Evolutionary conservation across 2,888 invertebrate species (phyloP), one percentile per base, ranked within the genome.

Genomic region (Pachliopta kotzebuea): DNA sequence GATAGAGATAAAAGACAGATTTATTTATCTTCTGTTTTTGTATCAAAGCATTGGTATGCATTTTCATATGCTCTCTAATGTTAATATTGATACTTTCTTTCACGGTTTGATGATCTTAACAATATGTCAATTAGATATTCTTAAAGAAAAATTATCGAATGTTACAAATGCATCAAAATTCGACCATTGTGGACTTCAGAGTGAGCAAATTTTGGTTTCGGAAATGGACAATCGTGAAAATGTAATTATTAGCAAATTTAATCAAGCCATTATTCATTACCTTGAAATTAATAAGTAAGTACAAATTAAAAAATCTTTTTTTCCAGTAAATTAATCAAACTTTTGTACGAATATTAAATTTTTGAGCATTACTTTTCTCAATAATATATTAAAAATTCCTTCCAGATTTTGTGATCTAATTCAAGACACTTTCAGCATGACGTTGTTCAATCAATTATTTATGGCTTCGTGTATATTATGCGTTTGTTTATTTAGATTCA

Each of bases 391-490:
- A 4, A 8, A 49, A 24, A 64, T 63, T 68, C 60, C n/a, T 81
- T 85, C 7, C 69, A 88, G 88, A 66, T 84, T 81, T 67, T 85
- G 83, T 66, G 17, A 60, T n/a, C 69, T 82, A 18, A 69, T 84
- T 20, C 72, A 87, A 72, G 69, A 80, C 1, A 73, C 79, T 11
- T 88, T 86, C 57, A 80, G 81, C 60, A 31, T 75, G 2, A 75
- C 80, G 0, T 37, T 87, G 45, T 85, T 88, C 68, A 67, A 79
- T 14, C 87, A 86, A 68, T 84, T 87, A 45, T 72, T 80, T 58
- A 72, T 84, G 73, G 78, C 84, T 2, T 84, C 86, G 0, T 79
- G 77, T 62, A 77, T 85, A 20, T 81, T 88, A 66, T 88, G 88
- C 67, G 77, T 85, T 60, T 83, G 83, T 45, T 74, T 86, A 8